Conservation (phyloP, 2,113 vertebrate genomes). For the Hyaena hyaena region DNA sequence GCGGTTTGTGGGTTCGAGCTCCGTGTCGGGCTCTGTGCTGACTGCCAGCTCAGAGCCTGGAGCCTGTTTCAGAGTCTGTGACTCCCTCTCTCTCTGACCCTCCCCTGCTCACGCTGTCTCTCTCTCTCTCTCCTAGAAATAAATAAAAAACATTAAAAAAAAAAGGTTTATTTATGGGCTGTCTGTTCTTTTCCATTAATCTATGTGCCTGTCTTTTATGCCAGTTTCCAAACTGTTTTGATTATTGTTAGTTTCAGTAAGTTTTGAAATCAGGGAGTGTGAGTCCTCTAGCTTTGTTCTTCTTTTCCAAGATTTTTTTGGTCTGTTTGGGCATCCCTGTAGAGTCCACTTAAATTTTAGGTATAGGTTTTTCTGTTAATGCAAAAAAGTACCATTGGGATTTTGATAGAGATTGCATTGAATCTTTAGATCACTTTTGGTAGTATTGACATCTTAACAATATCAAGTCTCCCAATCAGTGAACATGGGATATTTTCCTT, state of each 20-base stretch:
- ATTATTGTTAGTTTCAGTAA: neutral
- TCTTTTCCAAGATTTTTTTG: neutral
- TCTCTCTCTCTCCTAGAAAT: too few species aligned
- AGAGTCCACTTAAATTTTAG: neutral
- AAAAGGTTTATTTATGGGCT: neutral
- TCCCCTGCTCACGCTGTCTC: too few species aligned
- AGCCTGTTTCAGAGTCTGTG: too few species aligned
- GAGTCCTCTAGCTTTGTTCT: neutral
- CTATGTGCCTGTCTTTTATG: neutral
- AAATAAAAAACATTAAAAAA: too few species aligned
- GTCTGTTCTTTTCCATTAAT: neutral
- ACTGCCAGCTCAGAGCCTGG: too few species aligned
- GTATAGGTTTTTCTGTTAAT: neutral
- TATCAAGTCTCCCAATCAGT: neutral
- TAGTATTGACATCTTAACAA: neutral
- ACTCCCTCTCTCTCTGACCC: too few species aligned
- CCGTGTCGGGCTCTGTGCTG: too few species aligned
- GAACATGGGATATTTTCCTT: neutral
- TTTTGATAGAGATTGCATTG: neutral
- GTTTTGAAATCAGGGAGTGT: constrained; percentile 2
- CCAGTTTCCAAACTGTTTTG: neutral
- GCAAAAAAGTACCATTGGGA: neutral
- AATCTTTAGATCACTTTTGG: neutral
- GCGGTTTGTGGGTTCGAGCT: too few species aligned
- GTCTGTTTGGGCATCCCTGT: neutral